These are phyloP conservation scores for Chloroceryle inda DNA, from an alignment of 2,797 vertebrate species.

Conservation along the genomic window DNA sequence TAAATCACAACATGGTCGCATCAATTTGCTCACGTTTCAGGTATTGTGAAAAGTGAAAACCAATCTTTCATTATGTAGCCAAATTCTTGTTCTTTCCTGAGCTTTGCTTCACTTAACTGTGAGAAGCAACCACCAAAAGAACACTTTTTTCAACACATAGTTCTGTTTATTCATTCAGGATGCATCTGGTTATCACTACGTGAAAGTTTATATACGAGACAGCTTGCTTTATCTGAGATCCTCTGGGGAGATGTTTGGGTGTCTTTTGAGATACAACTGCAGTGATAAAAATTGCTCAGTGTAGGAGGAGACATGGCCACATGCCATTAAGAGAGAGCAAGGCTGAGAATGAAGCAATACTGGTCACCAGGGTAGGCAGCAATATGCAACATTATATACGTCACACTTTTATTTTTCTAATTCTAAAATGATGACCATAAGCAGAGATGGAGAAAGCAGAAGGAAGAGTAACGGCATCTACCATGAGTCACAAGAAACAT, in stretches of 20 bases:
- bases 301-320: neutral
- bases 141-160: fast-evolving
- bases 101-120: neutral
- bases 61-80: neutral
- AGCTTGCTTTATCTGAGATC: neutral
- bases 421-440: neutral
- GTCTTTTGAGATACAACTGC: neutral
- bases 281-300: neutral
- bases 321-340: neutral
- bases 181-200: neutral
- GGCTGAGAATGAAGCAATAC: neutral
- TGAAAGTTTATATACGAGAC: neutral
- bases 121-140: neutral
- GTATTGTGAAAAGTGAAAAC: neutral
- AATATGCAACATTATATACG: neutral
- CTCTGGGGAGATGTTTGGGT: neutral
- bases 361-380: neutral
- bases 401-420: neutral
- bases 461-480: neutral
- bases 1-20: neutral
- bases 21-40: neutral
- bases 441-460: conserved; percentile 32
- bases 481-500: neutral
- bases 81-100: neutral
- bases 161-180: neutral